Base-by-base conservation (phyloP, 2,113 vertebrate species). In the Pluvialis apricaria region DNA sequence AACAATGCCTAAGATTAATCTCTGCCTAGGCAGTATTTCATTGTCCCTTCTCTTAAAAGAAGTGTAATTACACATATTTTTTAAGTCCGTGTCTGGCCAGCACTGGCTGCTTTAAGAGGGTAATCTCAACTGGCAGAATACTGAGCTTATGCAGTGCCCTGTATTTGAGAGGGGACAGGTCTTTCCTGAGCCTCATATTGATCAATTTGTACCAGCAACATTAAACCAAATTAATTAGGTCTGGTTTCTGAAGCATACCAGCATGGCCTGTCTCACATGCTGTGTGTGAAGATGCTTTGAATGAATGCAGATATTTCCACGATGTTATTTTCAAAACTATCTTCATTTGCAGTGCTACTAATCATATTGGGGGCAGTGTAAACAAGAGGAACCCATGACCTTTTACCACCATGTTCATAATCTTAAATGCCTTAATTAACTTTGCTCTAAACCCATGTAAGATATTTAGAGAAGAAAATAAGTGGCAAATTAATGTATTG, bases 61-160 rank as follows among this genome's bases (percentile, higher is more conserved):
- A 52, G 3, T 49, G 22, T 82, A 77, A 65, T 52, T 51, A 32
- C 26, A 55, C 16, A 22, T 29, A 13, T 29, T 32, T 52, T 79
- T 57, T 42, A 83, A 83, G n/a, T 76, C 32, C 0, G 0, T 69
- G 14, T 71, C 29, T 62, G 73, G 16, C 36, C 42, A 42, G 29
- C 36, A 52, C 1, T 82, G 57, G 4, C 38, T 76, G 38, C 25
- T 79, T 82, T 64, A 29, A 55, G n/a, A 57, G 15, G 6, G 51
- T 55, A 62, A 16, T 88, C 15, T 90, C 45, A 24, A 2, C 12
- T n/a, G 57, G 5, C 47, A 83, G 28, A 0, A 0, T 28, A 44
- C 40, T 38, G 45, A 65, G 42, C 38, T 38, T 79, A 28, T 55
- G 32, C 52, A 42, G 10, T 71, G 45, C 29, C 45, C 36, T 73